Conservation (phyloP, 2,888 invertebrate species). For the Drosophila lutescens region DNA sequence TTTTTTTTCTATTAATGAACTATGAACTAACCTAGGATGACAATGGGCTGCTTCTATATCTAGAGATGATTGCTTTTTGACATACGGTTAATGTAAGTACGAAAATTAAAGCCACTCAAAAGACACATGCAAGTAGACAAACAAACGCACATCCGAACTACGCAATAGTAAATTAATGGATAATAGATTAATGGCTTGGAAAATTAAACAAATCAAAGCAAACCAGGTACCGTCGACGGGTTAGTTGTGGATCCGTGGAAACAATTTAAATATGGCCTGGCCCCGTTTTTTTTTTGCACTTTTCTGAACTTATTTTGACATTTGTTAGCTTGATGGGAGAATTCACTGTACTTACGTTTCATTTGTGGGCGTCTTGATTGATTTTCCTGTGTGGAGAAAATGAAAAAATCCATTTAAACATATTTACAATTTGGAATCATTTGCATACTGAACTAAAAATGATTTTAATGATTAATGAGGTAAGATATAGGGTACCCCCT, state of each 20-base stretch:
- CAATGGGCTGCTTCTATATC: conserved; percentile 28
- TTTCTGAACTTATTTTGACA: conserved; percentile 62
- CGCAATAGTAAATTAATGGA: conserved; percentile 40
- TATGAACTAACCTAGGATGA: conserved; percentile 33
- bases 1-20: conserved; percentile 7
- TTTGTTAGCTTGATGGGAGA: conserved; percentile 10
- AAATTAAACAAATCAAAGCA: conserved; percentile 35
- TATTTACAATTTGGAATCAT: neutral
- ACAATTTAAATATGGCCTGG: conserved; percentile 16
- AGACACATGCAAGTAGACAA: conserved; percentile 61
- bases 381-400: conserved; percentile 79
- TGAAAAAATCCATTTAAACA: neutral
- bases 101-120: conserved; percentile 40
- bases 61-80: conserved; percentile 19
- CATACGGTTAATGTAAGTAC: conserved; percentile 22
- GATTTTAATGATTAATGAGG: conserved; percentile 18
- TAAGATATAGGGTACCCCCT: neutral
- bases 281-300: conserved; percentile 20
- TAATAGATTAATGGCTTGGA: conserved; percentile 32
- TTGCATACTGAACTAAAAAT: neutral
- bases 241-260: conserved; percentile 50
- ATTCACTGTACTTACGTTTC: conserved; percentile 83
- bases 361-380: conserved; percentile 82
- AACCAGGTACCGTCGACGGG: conserved; percentile 62
- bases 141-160: conserved; percentile 63